Evolutionary conservation across 2,113 vertebrate genomes (phyloP).

Genomic region (Phocoena sinus): DNA sequence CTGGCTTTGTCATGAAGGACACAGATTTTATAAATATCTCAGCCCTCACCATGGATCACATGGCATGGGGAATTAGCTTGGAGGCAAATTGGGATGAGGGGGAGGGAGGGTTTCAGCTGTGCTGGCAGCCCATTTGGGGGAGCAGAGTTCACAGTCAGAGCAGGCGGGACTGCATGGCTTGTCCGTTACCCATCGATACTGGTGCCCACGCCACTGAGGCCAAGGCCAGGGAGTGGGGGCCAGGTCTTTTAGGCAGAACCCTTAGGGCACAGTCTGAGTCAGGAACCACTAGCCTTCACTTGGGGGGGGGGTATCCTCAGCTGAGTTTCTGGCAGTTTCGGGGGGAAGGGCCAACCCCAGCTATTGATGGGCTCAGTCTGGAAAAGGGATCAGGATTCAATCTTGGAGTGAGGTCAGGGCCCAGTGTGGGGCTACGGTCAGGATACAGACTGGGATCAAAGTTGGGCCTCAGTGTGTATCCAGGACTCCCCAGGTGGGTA

Average conservation of each 20-base stretch:
- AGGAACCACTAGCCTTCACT: not conserved
- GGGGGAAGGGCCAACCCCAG: not conserved
- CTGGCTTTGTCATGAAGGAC: slow-evolving; percentile 61
- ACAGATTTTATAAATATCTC: slow-evolving; percentile 71
- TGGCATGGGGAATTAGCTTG: slow-evolving; percentile 32
- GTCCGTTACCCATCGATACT: not conserved
- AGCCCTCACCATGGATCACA: not conserved
- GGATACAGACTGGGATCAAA: not conserved
- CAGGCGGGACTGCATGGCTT: not conserved
- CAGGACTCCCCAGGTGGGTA: not conserved
- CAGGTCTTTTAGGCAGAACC: not conserved
- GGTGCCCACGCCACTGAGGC: not conserved
- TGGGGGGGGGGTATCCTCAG: rapidly evolving
- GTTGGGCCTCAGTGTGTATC: not conserved
- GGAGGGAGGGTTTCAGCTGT: not conserved
- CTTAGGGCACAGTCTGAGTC: not conserved
- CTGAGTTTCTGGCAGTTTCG: not conserved
- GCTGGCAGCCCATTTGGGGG: not conserved
- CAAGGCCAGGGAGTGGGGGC: not conserved
- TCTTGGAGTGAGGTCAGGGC: not conserved
- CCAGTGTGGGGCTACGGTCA: not conserved
- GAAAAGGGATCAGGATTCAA: not conserved
- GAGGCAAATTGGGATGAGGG: slow-evolving; percentile 34
- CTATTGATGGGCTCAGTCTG: not conserved
- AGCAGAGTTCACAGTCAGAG: not conserved